Percentiles rank a stretch among this genome's conserved stretches.
These are phyloP conservation scores for Philopedon plagiatum DNA, from an alignment of 2,888 invertebrate species.

Conservation along the genomic window DNA sequence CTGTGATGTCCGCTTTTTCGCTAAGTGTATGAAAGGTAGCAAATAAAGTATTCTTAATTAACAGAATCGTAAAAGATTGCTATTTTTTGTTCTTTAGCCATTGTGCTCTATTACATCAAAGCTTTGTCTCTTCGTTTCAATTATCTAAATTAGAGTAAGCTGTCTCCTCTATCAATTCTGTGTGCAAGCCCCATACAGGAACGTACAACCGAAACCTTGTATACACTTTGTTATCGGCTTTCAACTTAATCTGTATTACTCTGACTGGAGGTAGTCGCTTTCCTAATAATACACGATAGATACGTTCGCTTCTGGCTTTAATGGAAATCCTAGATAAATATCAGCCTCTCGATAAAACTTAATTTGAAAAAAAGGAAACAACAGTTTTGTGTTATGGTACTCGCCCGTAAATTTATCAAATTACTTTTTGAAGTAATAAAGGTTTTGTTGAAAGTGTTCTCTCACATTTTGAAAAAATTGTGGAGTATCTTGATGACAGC, in stretches of 20 bases:
- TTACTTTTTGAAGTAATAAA: too few relatives aligned
- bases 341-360: not conserved
- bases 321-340: not conserved
- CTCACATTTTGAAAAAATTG: too few relatives aligned
- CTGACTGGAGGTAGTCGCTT: conserved; percentile 10
- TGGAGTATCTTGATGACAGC: too few relatives aligned
- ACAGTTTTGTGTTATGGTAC: not conserved
- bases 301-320: not conserved
- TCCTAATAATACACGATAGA: conserved; percentile 11
- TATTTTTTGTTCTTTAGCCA: not conserved
- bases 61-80: not conserved
- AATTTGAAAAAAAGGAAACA: not conserved
- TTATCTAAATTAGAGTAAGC: conserved; percentile 23
- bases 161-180: conserved; percentile 11
- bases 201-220: conserved; percentile 13
- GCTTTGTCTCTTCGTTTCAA: conserved; percentile 8
- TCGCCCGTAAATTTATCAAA: too few relatives aligned
- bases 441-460: too few relatives aligned
- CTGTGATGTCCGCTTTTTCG: too few relatives aligned
- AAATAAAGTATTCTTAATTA: not conserved
- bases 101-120: not conserved
- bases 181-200: conserved; percentile 11
- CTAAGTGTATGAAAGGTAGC: too few relatives aligned
- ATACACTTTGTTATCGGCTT: conserved; percentile 21
- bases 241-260: conserved; percentile 19